Percentiles rank a stretch among this genome's conserved stretches.
Conservation (phyloP, 2,797 vertebrate genomes). For the Pseudochirops corinnae region DNA sequence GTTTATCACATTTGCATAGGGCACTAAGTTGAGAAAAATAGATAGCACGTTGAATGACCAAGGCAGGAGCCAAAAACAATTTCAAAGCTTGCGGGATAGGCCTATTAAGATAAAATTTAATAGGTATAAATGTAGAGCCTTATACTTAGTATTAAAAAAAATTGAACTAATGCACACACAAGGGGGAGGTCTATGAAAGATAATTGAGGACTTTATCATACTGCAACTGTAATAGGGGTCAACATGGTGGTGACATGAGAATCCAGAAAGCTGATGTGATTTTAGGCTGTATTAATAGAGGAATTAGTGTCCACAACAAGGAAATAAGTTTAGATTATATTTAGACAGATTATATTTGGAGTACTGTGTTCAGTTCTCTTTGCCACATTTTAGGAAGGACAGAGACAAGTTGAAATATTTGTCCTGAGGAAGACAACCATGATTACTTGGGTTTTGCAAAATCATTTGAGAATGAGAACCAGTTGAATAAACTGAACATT, state of each 20-base stretch:
- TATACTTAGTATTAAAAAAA: background rate
- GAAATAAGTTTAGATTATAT: background rate
- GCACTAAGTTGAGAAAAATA: background rate
- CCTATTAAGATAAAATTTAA: background rate
- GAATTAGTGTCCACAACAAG: background rate
- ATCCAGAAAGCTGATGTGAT: background rate
- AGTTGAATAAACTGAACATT: background rate
- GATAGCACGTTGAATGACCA: background rate
- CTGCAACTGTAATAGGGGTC: background rate
- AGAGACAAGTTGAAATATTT: background rate
- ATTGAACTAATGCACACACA: background rate
- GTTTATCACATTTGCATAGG: background rate
- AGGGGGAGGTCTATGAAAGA: background rate
- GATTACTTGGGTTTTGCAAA: background rate
- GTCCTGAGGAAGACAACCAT: background rate
- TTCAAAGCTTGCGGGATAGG: background rate
- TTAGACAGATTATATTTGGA: background rate
- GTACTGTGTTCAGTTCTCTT: background rate
- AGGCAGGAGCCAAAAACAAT: background rate
- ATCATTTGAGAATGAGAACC: background rate
- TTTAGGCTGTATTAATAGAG: background rate
- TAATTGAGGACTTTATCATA: background rate
- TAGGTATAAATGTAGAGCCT: background rate
- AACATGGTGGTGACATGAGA: background rate
- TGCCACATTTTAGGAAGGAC: background rate